phyloP scores from a whole-genome alignment of 2,797 vertebrate genomes.

The Telmatherina bonti region DNA sequence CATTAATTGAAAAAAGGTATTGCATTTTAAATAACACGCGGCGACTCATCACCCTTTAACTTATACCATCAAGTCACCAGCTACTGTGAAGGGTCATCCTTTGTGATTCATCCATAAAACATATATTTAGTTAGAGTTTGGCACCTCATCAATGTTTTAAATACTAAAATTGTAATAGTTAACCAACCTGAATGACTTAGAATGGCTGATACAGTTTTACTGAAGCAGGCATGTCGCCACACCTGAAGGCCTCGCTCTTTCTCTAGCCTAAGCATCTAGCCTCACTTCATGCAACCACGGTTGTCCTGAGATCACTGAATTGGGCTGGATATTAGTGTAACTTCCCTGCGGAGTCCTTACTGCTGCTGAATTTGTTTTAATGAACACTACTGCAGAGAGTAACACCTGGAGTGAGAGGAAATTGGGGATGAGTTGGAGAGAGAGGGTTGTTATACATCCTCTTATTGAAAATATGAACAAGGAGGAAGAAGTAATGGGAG shows the following conservation, averaged over 20 bases:
- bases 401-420: constrained; percentile 72
- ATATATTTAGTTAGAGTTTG: constrained; percentile 59
- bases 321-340: constrained; percentile 59
- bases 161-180: constrained; percentile 60
- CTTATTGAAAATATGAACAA: constrained; percentile 62
- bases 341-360: constrained; percentile 65
- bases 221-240: constrained; percentile 40
- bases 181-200: constrained; percentile 55
- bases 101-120: constrained; percentile 51
- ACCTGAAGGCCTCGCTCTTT: constrained; percentile 29
- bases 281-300: constrained; percentile 5
- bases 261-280: constrained; percentile 22
- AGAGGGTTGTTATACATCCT: constrained; percentile 48
- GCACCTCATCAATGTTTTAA: constrained; percentile 53
- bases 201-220: constrained; percentile 28
- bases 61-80: constrained; percentile 45
- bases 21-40: constrained; percentile 41
- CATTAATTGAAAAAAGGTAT: constrained; percentile 27
- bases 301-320: constrained; percentile 48
- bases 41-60: constrained; percentile 37
- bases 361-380: constrained; percentile 74
- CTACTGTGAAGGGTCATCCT: constrained; percentile 61
- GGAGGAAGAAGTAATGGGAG: constrained; percentile 41
- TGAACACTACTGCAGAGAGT: constrained; percentile 69
- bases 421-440: constrained; percentile 50